Percentiles rank a stretch among this genome's conserved stretches.
These are phyloP conservation scores for Zelostemma sp. DNA, from an alignment of 1,140 invertebrate genomes.

Conservation along the genomic window DNA sequence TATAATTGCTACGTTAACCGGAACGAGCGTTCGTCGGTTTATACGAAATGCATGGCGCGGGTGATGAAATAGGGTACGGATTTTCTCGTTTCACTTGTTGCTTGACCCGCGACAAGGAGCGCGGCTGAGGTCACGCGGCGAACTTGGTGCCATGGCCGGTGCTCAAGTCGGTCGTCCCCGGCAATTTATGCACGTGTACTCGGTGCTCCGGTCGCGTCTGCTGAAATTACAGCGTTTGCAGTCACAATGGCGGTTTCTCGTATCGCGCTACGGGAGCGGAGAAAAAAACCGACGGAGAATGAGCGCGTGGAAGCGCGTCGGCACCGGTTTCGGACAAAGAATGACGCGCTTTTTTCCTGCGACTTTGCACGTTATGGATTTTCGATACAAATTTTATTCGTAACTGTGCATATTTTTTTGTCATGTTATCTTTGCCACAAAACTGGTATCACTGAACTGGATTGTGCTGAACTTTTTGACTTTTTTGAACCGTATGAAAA, in stretches of 20 bases:
- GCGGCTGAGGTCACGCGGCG: slow-evolving; percentile 31
- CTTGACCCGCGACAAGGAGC: slow-evolving; percentile 6
- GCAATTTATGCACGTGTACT: slow-evolving; percentile 8
- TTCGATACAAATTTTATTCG: no score
- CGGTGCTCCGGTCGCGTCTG: no score
- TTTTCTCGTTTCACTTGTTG: neutral
- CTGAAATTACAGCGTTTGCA: slow-evolving; percentile 63
- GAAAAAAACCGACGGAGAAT: no score
- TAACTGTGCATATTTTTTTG: no score
- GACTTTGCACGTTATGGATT: slow-evolving; percentile 28
- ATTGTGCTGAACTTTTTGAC: no score
- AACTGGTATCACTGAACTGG: no score
- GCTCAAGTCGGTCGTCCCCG: neutral
- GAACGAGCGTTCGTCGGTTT: no score
- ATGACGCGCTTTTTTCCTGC: slow-evolving; percentile 59
- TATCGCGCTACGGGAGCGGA: slow-evolving; percentile 47
- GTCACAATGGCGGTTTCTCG: slow-evolving; percentile 59
- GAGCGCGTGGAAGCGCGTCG: slow-evolving; percentile 30
- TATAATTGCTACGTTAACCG: no score
- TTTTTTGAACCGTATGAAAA: no score
- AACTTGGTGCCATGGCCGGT: slow-evolving; percentile 24
- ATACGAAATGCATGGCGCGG: neutral
- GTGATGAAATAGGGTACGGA: neutral
- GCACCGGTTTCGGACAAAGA: slow-evolving; percentile 60
- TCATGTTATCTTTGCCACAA: no score